Percentiles rank a stretch among this genome's conserved stretches.
These are phyloP conservation scores for Leptinotarsa peninsularis DNA, from an alignment of 2,888 invertebrate species.

Conservation along the genomic window DNA sequence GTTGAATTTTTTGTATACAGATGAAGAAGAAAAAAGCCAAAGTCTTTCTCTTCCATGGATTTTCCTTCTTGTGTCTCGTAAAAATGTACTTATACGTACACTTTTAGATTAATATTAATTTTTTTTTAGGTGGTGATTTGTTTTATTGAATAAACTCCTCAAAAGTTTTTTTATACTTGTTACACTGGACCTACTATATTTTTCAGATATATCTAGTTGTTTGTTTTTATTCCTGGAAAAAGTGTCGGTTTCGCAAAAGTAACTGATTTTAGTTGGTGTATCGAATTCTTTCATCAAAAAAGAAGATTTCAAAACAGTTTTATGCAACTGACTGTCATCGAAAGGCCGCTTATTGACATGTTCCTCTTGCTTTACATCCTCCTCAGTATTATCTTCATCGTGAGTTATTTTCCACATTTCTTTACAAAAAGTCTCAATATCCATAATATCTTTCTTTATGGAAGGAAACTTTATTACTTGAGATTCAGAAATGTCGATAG, in stretches of 20 bases:
- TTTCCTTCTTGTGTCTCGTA: too few relatives aligned
- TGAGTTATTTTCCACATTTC: constrained; percentile 40
- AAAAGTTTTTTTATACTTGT: constrained; percentile 44
- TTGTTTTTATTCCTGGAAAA: constrained; percentile 10
- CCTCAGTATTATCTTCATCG: constrained; percentile 32
- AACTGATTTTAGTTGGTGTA: constrained; percentile 31
- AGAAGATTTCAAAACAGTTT: constrained; percentile 51
- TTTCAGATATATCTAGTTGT: constrained; percentile 6
- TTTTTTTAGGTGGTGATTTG: too few relatives aligned
- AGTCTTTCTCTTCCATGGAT: too few relatives aligned
- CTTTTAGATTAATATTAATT: too few relatives aligned
- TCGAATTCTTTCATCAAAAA: constrained; percentile 57
- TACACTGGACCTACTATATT: constrained; percentile 20
- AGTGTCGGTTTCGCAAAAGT: constrained; percentile 20
- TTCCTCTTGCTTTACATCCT: constrained; percentile 6
- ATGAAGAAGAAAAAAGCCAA: too few relatives aligned
- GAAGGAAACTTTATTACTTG: constrained; percentile 34
- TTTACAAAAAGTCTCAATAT: constrained; percentile 47
- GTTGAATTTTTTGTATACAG: too few relatives aligned
- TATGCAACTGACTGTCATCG: constrained; percentile 33
- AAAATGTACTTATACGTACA: too few relatives aligned
- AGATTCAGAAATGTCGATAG: constrained; percentile 40
- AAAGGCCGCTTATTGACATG: constrained; percentile 23
- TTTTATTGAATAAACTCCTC: constrained; percentile 39
- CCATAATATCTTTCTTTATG: constrained; percentile 41